Base-by-base conservation (phyloP, 2,113 vertebrate genomes). In the Cebidichthys violaceus region DNA sequence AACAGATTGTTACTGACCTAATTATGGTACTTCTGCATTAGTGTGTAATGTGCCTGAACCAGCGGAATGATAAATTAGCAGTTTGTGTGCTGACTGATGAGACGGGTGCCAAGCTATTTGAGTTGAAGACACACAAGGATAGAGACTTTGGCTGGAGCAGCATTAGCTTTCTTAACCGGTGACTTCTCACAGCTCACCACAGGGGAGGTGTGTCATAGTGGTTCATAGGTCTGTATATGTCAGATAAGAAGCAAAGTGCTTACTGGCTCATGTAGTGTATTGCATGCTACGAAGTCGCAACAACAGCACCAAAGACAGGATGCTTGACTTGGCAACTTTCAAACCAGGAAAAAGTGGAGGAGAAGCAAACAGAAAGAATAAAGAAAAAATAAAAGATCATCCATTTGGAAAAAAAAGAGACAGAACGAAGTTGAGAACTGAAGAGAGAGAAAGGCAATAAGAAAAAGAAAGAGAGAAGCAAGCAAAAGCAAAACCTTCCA, bases 151-250 rank as follows among this genome's bases (percentile, higher is more conserved):
- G 61, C 69, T 84, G 67, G 71, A 80, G 73, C 76, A n/a, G 75
- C 70, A 65, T 83, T 81, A 75, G 84, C 89, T 85, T 70, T 89
- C 91, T 90, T 86, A 84, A 91, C 86, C 60, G 75, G 83, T 88
- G 90, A 86, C 77, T 93, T 87, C 90, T 95, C 94, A 95, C 89
- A 92, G 95, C 95, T 81, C 85, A 88, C 89, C 91, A 87, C 82
- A 92, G 94, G 92, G 89, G 86, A 88, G 79, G 86, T 70, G 92
- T 92, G 87, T 70, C 92, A 78, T 86, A 86, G 90, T 74, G 75
- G 83, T 92, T 90, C 91, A 64, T 88, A 86, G 89, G 94, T 91
- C 92, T 93, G 89, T 87, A 87, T 87, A 18, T 81, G 83, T 85
- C 75, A 86, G 89, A 93, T 89, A 94, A 95, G 94, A 95, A 93